Evolutionary conservation across 2,888 invertebrate genomes (phyloP).

Genomic region (Alsophila aescularia): DNA sequence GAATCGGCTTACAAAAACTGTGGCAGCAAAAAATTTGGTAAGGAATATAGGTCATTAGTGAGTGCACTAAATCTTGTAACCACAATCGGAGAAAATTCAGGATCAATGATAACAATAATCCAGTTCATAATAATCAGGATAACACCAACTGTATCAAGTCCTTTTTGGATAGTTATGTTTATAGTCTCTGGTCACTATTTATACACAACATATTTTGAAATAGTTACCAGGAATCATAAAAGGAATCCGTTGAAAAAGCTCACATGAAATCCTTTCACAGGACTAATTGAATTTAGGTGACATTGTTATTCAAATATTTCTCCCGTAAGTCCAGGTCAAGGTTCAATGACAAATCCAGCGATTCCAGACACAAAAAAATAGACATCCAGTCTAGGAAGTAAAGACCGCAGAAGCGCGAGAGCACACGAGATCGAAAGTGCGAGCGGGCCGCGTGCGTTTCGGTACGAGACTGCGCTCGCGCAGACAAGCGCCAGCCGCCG

Average conservation of each 20-base stretch:
- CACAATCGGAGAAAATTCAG: background rate
- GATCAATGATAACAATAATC: background rate
- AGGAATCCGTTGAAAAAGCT: background rate
- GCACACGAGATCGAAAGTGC: conserved; percentile 76
- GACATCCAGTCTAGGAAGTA: conserved; percentile 25
- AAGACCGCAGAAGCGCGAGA: conserved; percentile 53
- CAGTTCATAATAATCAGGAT: background rate
- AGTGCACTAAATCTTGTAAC: background rate
- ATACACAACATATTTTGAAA: background rate
- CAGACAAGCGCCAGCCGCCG: conserved; percentile 49
- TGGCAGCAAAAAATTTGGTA: background rate
- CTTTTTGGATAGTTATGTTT: background rate
- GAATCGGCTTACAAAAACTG: background rate
- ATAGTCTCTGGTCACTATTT: background rate
- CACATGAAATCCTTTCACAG: background rate
- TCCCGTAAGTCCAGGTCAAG: background rate
- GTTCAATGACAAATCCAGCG: background rate
- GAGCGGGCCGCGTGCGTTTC: conserved; percentile 68
- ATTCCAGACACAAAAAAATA: background rate
- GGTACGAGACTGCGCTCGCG: conserved; percentile 64
- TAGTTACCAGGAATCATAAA: background rate
- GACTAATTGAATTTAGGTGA: background rate
- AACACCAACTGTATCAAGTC: background rate
- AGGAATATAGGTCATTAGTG: background rate
- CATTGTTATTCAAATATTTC: background rate